Conservation (phyloP, 2,797 vertebrate species). For the Borostomias antarcticus region DNA sequence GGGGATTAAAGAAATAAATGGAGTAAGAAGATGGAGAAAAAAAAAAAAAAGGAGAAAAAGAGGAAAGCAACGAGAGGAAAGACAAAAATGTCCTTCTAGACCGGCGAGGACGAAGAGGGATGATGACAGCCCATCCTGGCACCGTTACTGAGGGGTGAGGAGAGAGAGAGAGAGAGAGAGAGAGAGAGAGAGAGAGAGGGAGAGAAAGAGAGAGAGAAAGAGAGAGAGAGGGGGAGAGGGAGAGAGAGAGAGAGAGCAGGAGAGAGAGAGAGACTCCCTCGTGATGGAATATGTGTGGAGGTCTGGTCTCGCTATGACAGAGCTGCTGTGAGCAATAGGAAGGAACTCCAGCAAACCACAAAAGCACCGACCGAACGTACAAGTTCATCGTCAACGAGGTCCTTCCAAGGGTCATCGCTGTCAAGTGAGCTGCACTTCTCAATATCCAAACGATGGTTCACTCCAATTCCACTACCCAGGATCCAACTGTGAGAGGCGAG, state of each 20-base stretch:
- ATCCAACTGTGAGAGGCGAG: conserved; percentile 20
- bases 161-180: too few species aligned
- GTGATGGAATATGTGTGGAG: conserved; percentile 52
- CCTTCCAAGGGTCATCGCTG: too few species aligned
- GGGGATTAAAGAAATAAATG: conserved; percentile 23
- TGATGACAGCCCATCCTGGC: conserved; percentile 52
- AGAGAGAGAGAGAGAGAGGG: too few species aligned
- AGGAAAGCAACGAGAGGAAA: conserved; percentile 13
- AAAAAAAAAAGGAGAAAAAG: conserved; percentile 8
- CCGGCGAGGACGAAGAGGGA: too few species aligned
- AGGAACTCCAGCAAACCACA: conserved; percentile 16
- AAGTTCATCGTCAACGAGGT: conserved; percentile 6
- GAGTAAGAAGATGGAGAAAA: conserved; percentile 12
- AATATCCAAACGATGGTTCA: background rate
- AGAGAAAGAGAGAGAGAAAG: too few species aligned
- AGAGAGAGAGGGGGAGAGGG: too few species aligned
- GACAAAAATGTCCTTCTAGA: conserved; percentile 16
- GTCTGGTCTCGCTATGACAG: conserved; percentile 37
- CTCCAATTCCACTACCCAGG: conserved; percentile 1
- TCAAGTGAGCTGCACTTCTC: too few species aligned
- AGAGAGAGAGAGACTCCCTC: conserved; percentile 26
- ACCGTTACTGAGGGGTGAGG: conserved; percentile 30
- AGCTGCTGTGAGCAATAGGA: conserved; percentile 28
- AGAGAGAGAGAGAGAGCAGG: too few species aligned
- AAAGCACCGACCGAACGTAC: conserved; percentile 25